A percentile compares a stretch with the other conserved stretches of the same genome.
Conservation (phyloP, 2,888 invertebrate species). For the Lissocephala sabroskyi region DNA sequence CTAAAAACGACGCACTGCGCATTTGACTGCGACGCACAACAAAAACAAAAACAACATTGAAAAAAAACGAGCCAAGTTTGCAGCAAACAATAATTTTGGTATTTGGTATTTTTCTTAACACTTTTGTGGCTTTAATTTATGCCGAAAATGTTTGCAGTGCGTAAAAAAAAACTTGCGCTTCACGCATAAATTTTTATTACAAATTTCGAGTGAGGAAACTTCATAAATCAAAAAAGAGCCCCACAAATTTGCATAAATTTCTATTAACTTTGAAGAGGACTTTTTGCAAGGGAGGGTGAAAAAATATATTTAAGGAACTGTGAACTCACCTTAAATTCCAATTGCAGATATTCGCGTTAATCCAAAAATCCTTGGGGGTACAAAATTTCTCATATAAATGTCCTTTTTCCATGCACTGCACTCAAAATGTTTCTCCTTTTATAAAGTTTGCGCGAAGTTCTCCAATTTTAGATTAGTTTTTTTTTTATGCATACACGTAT, state of each 20-base stretch:
- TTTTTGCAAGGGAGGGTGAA: not conserved
- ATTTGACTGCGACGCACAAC: conserved; percentile 29
- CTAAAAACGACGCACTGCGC: not conserved
- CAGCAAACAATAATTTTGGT: not conserved
- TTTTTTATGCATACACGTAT: too few relatives aligned
- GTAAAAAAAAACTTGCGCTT: conserved; percentile 23
- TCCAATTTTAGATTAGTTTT: too few relatives aligned
- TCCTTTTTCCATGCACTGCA: conserved; percentile 10
- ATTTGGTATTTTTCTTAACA: conserved; percentile 1
- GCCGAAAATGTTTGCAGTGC: conserved; percentile 37
- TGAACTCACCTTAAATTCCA: conserved; percentile 49
- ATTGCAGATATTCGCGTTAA: conserved; percentile 52
- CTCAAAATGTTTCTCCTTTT: conserved; percentile 8
- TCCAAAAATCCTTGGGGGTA: conserved; percentile 39
- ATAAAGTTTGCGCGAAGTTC: too few relatives aligned
- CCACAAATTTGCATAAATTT: conserved; percentile 53
- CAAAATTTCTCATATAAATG: conserved; percentile 15
- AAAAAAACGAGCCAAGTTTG: conserved; percentile 22
- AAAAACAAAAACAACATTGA: conserved; percentile 13
- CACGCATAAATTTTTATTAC: conserved; percentile 50
- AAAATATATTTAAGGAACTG: not conserved
- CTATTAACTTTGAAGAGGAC: conserved; percentile 18
- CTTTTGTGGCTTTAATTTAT: conserved; percentile 43
- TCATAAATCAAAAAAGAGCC: conserved; percentile 55
- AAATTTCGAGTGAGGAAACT: conserved; percentile 6